Conservation (phyloP, 2,113 vertebrate genomes). For the Poeciliopsis retropinna region DNA sequence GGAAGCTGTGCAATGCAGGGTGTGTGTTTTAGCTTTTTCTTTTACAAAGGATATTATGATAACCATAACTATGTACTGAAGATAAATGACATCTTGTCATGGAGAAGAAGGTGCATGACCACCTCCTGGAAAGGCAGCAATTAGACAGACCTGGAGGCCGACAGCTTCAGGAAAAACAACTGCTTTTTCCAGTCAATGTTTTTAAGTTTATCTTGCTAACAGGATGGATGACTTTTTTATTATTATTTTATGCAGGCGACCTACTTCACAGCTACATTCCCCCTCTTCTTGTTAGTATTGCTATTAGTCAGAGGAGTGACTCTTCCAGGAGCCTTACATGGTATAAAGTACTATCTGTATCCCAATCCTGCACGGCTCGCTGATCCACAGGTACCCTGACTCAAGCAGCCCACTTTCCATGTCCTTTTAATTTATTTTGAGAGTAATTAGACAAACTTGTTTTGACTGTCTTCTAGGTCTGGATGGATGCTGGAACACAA, state of each 20-base stretch:
- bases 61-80: too few relatives aligned
- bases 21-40: too few relatives aligned
- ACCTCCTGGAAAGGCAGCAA: too few relatives aligned
- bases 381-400: conserved; percentile 85
- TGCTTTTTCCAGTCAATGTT: too few relatives aligned
- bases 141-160: too few relatives aligned
- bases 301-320: conserved; percentile 86
- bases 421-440: not conserved
- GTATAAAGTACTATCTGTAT: conserved; percentile 89
- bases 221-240: too few relatives aligned
- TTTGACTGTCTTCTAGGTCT: conserved; percentile 58
- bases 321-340: conserved; percentile 84
- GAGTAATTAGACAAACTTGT: not conserved
- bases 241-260: conserved; percentile 76
- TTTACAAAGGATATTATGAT: too few relatives aligned
- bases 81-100: too few relatives aligned
- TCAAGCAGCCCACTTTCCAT: not conserved
- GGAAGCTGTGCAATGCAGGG: too few relatives aligned
- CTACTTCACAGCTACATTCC: conserved; percentile 92
- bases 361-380: conserved; percentile 83
- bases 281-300: conserved; percentile 85
- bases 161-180: too few relatives aligned
- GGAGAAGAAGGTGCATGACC: too few relatives aligned
- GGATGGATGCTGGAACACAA: conserved; percentile 79
- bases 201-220: too few relatives aligned